A percentile compares a stretch with the other conserved stretches of the same genome.
These are phyloP conservation scores for Ophioderma brevispina DNA, from an alignment of 35 echinoderm and acorn worm genomes.

Conservation along the genomic window DNA sequence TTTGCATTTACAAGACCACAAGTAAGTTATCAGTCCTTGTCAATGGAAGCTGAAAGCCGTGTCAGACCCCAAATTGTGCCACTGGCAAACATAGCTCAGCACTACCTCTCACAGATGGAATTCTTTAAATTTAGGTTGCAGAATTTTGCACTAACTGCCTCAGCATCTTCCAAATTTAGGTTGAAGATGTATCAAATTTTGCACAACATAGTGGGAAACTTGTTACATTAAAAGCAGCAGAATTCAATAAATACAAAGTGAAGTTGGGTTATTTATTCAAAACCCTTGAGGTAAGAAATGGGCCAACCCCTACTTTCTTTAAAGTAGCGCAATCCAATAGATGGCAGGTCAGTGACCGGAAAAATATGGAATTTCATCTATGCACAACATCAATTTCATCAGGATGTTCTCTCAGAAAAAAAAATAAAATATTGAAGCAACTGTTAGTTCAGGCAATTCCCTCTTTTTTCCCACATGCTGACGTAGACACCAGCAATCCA, in stretches of 20 bases:
- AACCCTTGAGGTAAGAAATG: too few species aligned
- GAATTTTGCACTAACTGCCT: background rate
- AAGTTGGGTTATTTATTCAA: too few species aligned
- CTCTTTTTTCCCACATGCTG: background rate
- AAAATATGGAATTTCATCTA: constrained; percentile 5
- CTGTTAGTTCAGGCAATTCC: background rate
- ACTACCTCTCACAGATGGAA: background rate
- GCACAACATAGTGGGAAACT: background rate
- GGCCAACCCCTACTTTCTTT: too few species aligned
- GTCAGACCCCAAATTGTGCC: background rate
- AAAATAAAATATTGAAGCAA: background rate
- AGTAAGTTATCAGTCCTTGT: background rate
- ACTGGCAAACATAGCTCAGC: background rate
- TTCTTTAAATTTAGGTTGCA: background rate
- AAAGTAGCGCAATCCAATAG: background rate
- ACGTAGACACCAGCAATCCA: background rate
- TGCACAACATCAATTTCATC: background rate
- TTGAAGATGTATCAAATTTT: background rate
- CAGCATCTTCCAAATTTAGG: too few species aligned
- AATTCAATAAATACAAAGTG: too few species aligned
- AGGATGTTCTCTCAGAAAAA: too few species aligned
- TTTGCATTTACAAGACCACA: background rate
- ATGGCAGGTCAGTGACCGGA: background rate
- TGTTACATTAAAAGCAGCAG: too few species aligned
- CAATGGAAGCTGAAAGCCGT: background rate